Evolutionary conservation across 2,113 vertebrate genomes (phyloP).

Genomic region (Chaetops frenatus): DNA sequence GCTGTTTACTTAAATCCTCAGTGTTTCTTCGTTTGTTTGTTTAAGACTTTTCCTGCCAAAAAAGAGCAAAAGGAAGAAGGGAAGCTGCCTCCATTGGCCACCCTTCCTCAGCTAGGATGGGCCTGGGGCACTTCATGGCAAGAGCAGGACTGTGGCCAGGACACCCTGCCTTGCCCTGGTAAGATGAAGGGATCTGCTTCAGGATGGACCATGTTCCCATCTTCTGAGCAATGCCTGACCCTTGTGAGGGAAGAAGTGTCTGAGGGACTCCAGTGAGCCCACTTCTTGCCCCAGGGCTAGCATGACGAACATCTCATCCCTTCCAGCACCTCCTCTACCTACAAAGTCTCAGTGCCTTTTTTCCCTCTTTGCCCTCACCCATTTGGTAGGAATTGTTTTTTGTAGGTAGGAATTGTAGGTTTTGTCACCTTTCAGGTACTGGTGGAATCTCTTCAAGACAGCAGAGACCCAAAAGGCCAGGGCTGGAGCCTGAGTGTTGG

Average conservation of each 20-base stretch:
- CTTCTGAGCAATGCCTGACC: background rate
- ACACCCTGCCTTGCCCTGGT: background rate
- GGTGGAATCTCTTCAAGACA: background rate
- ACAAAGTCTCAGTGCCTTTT: background rate
- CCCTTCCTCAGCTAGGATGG: background rate
- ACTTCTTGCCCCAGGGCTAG: background rate
- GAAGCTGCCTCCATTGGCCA: background rate
- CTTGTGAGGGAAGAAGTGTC: background rate
- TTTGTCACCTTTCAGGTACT: background rate
- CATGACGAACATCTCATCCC: background rate
- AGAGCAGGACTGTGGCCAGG: background rate
- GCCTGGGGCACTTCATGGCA: background rate
- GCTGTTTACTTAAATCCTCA: conserved; percentile 60
- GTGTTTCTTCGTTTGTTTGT: conserved; percentile 66
- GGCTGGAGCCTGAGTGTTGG: background rate
- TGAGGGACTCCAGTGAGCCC: background rate
- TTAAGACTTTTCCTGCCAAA: conserved; percentile 62
- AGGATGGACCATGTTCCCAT: background rate
- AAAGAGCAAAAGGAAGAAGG: conserved; percentile 50
- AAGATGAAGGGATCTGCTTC: background rate
- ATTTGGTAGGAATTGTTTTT: background rate
- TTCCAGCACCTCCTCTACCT: background rate
- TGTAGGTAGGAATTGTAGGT: background rate
- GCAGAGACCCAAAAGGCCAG: background rate
- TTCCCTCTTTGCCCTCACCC: background rate